These are phyloP conservation scores for Bubo bubo DNA, from an alignment of 2,113 vertebrate genomes.

Conservation along the genomic window DNA sequence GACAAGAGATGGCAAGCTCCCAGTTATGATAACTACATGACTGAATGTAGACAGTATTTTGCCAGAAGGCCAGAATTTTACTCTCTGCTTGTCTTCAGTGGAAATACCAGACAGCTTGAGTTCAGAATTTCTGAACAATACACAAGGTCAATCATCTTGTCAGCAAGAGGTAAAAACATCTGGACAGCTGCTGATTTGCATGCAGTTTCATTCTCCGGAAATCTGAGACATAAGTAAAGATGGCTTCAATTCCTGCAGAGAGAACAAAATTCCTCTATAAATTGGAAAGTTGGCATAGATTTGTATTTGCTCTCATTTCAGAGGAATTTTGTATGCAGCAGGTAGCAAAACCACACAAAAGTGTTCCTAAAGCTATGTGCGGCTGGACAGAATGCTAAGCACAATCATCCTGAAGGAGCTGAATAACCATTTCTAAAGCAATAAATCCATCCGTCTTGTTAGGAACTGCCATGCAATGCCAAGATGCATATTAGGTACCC, in stretches of 20 bases:
- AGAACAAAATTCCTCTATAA: constrained; percentile 29
- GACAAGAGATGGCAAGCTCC: constrained; percentile 28
- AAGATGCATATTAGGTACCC: background rate
- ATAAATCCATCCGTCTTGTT: background rate
- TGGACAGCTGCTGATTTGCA: constrained; percentile 21
- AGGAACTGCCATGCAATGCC: background rate
- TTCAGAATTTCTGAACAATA: constrained; percentile 2
- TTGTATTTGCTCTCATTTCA: constrained; percentile 1
- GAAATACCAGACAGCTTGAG: constrained; percentile 12
- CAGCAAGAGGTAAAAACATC: constrained; percentile 51
- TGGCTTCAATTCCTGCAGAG: constrained; percentile 9
- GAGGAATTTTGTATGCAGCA: constrained; percentile 9
- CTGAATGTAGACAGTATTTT: background rate
- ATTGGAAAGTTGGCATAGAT: background rate
- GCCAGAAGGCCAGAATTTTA: constrained; percentile 2
- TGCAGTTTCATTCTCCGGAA: constrained; percentile 5
- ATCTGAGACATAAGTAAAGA: background rate
- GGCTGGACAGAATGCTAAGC: background rate
- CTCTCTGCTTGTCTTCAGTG: background rate
- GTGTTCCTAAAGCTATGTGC: background rate
- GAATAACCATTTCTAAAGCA: background rate
- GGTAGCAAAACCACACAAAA: background rate
- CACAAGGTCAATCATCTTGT: constrained; percentile 18
- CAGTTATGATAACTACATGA: constrained; percentile 1
- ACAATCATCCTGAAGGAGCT: background rate